A percentile compares a stretch with the other conserved stretches of the same genome.
These are phyloP conservation scores for Toxonevra muliebris DNA, from an alignment of 2,888 invertebrate genomes.

Conservation along the genomic window DNA sequence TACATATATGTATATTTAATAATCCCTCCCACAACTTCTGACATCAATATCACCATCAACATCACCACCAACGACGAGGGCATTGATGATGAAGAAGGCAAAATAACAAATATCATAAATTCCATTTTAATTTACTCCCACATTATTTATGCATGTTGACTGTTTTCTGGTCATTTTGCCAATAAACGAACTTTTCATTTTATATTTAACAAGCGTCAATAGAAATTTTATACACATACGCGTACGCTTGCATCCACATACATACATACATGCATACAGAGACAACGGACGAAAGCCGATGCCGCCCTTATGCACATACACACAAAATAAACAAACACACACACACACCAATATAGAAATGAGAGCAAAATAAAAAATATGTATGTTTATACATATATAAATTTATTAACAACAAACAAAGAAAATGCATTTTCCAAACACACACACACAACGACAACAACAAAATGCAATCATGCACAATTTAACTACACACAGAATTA, in stretches of 20 bases:
- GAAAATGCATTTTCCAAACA: background rate
- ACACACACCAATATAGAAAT: no score
- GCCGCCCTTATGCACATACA: background rate
- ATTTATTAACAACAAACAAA: no score
- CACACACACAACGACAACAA: background rate
- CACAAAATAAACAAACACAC: background rate
- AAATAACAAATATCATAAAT: constrained; percentile 51
- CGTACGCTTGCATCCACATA: constrained; percentile 15
- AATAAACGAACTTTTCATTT: constrained; percentile 24
- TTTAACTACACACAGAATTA: background rate
- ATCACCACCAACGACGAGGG: no score
- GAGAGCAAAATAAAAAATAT: no score
- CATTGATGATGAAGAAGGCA: no score
- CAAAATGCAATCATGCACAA: constrained; percentile 12
- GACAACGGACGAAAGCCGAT: background rate
- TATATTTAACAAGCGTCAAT: no score
- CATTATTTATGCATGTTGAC: constrained; percentile 59
- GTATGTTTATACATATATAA: no score
- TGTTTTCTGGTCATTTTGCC: constrained; percentile 43
- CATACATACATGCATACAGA: background rate
- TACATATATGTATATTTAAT: no score
- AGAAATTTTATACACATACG: background rate
- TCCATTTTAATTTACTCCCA: constrained; percentile 59
- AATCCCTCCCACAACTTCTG: no score
- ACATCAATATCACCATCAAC: no score